Conservation (phyloP, 2,888 invertebrate genomes). For the Trichopria drosophilae region DNA sequence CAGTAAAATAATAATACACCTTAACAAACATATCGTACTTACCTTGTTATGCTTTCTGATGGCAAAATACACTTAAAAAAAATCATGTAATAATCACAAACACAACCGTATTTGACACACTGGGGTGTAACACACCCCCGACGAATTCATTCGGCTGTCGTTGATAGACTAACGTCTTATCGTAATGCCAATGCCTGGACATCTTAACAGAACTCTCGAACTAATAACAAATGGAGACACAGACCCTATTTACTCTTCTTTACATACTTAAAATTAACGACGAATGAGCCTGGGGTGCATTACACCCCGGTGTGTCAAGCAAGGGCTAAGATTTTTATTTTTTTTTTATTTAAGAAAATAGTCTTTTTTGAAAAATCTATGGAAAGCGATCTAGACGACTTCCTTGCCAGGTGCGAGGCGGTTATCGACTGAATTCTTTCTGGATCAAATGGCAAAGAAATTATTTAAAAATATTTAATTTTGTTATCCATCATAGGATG, state of each 20-base stretch:
- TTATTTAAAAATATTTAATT: too few relatives aligned
- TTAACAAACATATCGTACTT: not conserved
- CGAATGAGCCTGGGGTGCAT: not conserved
- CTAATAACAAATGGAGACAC: not conserved
- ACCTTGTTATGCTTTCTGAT: not conserved
- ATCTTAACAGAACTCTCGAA: not conserved
- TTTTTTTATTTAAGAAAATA: too few relatives aligned
- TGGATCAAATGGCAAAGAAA: too few relatives aligned
- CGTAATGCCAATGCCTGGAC: not conserved
- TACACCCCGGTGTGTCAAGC: too few relatives aligned
- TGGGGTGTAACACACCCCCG: not conserved
- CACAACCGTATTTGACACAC: not conserved
- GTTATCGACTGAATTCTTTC: too few relatives aligned
- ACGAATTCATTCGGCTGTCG: not conserved
- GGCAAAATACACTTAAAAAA: not conserved
- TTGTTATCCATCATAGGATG: too few relatives aligned
- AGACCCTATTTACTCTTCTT: not conserved
- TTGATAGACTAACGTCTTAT: not conserved
- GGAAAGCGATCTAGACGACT: too few relatives aligned
- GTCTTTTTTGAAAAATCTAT: too few relatives aligned
- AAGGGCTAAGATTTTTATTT: too few relatives aligned
- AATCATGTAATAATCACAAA: not conserved
- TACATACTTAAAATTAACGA: not conserved
- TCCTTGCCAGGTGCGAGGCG: too few relatives aligned
- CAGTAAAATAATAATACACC: not conserved